A percentile compares a stretch with the other conserved stretches of the same genome.
These are phyloP conservation scores for Dryadula phaetusa DNA, from an alignment of 2,888 invertebrate species.

Conservation along the genomic window DNA sequence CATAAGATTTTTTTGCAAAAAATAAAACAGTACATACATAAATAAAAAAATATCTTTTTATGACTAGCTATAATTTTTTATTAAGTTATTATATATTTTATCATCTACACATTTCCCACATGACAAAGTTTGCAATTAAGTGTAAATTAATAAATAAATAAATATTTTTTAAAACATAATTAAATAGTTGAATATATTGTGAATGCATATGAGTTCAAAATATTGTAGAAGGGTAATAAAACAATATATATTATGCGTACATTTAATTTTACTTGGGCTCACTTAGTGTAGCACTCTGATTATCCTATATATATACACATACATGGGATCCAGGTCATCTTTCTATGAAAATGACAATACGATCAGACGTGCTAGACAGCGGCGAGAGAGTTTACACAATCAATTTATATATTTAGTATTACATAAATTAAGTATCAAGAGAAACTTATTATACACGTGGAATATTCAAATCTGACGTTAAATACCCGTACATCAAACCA, in stretches of 20 bases:
- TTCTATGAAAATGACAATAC: conserved; percentile 18
- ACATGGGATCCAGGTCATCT: conserved; percentile 9
- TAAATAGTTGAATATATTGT: too few species aligned
- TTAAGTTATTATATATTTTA: too few species aligned
- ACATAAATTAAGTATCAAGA: conserved; percentile 38
- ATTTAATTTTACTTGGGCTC: conserved; percentile 34
- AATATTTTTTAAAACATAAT: too few species aligned
- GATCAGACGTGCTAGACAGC: conserved; percentile 34
- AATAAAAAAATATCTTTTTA: too few species aligned
- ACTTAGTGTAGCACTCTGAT: conserved; percentile 38
- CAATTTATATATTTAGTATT: conserved; percentile 18
- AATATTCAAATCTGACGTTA: conserved; percentile 36
- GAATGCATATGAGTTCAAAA: too few species aligned
- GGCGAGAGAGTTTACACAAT: conserved; percentile 24
- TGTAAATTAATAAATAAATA: too few species aligned
- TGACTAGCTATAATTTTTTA: too few species aligned
- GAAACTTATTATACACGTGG: conserved; percentile 21
- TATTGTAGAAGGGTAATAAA: neutral
- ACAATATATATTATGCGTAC: conserved; percentile 20
- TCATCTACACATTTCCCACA: too few species aligned
- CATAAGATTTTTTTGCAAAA: too few species aligned
- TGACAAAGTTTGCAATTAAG: too few species aligned
- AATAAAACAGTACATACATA: too few species aligned
- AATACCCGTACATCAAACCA: conserved; percentile 42
- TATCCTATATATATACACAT: conserved; percentile 23